Base-by-base conservation (phyloP, 2,888 invertebrate genomes). In the Hypomecis atomaria region DNA sequence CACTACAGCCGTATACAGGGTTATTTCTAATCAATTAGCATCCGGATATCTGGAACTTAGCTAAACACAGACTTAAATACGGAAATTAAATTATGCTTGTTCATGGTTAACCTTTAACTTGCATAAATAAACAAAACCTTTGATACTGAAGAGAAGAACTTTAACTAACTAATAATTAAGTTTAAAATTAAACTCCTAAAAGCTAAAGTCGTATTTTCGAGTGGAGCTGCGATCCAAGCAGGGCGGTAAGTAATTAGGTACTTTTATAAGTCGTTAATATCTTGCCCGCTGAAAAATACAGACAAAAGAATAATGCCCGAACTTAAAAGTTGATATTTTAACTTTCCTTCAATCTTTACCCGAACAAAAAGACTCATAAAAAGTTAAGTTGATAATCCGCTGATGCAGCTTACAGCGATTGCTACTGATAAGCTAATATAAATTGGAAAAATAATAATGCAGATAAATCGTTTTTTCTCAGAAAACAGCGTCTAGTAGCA, bases 291-390 rank as follows among this genome's bases (percentile, higher is more conserved):
- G 38, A 61, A 68, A 65, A 70, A 68, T 56, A 68, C 57, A 63
- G 68, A 68, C 67, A 64, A 45, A 62, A 71, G 68, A 71, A 59
- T 71, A 71, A 71, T 70, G 69, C 58, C 57, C 53, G 6, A 62
- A 71, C 62, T 71, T 68, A 54, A 63, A 65, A 63, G 65, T 70
- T 70, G 63, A 67, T 69, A 65, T 66, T 66, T 63, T 33, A 70
- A 71, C 59, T 65, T 71, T 66, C 52, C 58, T 65, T 64, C 55
- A 62, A 62, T 64, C 67, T 63, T 54, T 62, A 56, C 48, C 38
- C 38, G 40, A 55, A 53, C 53, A 65, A 66, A 63, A 67, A 66
- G 43, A 52, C 65, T 52, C 45, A 61, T 63, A 63, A 67, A 65
- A 62, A 53, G 23, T 67, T 44, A 62, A 59, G 61, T 42, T 42